Base-by-base conservation (phyloP, 2,797 vertebrate species). In the Natrix natrix region DNA sequence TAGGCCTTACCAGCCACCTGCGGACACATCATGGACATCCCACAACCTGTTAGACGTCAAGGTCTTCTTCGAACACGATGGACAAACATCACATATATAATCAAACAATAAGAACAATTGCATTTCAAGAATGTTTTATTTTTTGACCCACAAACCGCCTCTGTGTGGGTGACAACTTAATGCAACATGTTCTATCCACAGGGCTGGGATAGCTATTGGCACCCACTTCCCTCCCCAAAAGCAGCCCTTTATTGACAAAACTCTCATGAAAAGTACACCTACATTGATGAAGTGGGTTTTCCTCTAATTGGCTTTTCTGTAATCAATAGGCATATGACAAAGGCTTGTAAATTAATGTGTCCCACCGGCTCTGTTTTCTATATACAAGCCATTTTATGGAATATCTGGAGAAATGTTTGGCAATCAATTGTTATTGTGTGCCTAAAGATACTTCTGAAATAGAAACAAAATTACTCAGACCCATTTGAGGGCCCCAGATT, bases 361-460 rank as follows among this genome's bases (percentile, higher is more conserved):
- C 14, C 74, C 88, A 56, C 63, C 24, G 60, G 17, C 94, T 60
- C 66, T 86, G 48, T 94, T 91, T 88, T 92, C 32, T 17, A 83
- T 48, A 22, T n/a, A 87, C 87, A 95, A 66, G 86, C n/a, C 10
- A 54, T 94, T 92, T 92, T 63, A 94, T 0, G 90, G 17, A 88
- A 43, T 89, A 74, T 57, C 52, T 60, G 69, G 37, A 56, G 93
- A 95, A 93, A n/a, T 88, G 91, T 93, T 92, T 96, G 93, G 13
- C 60, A 92, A 12, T 92, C 89, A 93, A 94, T 94, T 88, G 0
- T 89, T 93, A 54, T 93, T 94, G 86, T 37, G 55, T 5, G 89
- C 92, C n/a, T 94, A 87, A 83, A 92, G 1, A 8, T 54, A 26
- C 16, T 13, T 93, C 91, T 87, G 48, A 83, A 95, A 90, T 66